These are phyloP conservation scores for Drosophila tsacasi DNA, from an alignment of 1,140 invertebrate genomes.

Conservation along the genomic window DNA sequence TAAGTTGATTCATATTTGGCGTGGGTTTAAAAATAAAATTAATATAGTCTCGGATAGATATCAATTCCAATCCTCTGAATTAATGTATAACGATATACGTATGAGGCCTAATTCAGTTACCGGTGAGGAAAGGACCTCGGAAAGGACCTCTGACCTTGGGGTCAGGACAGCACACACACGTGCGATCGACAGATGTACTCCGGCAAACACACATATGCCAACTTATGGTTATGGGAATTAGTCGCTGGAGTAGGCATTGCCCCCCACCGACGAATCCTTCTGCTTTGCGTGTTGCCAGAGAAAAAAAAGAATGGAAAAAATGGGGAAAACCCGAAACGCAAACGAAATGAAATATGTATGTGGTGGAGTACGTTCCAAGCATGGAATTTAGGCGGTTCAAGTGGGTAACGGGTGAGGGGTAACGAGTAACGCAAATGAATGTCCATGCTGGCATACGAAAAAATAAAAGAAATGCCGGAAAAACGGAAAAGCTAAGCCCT, in stretches of 20 bases:
- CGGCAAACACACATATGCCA: constrained; percentile 25
- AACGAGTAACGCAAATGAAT: constrained; percentile 43
- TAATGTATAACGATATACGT: not conserved
- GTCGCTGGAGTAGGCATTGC: constrained; percentile 21
- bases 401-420: constrained; percentile 39
- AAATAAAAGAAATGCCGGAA: constrained; percentile 27
- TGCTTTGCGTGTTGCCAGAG: constrained; percentile 55
- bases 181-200: constrained; percentile 57
- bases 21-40: not conserved
- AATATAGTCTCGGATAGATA: too few species aligned
- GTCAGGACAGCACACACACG: constrained; percentile 39
- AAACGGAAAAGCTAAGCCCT: constrained; percentile 28
- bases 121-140: not conserved
- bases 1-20: not conserved
- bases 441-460: constrained; percentile 36
- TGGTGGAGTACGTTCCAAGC: constrained; percentile 35
- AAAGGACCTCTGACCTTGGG: constrained; percentile 37
- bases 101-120: constrained; percentile 28
- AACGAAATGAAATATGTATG: constrained; percentile 71
- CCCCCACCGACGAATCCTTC: constrained; percentile 2
- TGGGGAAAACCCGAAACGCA: constrained; percentile 47
- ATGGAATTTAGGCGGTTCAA: constrained; percentile 64
- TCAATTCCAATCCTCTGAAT: not conserved
- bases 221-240: constrained; percentile 51
- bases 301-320: not conserved